Conservation (phyloP, 2,888 invertebrate genomes). For the Thecocarcelia acutangulata region DNA sequence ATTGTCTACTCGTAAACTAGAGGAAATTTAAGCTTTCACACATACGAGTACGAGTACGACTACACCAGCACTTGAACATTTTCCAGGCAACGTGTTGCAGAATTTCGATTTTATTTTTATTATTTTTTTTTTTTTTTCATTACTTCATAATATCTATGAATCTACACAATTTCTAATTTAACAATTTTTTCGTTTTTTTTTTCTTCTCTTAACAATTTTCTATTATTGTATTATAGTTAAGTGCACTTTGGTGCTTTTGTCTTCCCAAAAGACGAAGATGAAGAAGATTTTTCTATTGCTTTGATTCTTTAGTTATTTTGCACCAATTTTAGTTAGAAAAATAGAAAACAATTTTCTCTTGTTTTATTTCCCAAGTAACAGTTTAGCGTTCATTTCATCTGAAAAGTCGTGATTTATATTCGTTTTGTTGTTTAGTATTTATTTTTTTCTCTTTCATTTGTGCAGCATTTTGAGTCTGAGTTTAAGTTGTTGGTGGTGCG, state of each 20-base stretch:
- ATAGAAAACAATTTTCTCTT: neutral
- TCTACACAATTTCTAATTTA: conserved; percentile 69
- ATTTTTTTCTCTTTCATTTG: neutral
- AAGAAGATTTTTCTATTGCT: conserved; percentile 29
- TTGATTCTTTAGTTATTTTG: conserved; percentile 53
- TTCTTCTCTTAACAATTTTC: neutral
- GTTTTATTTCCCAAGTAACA: conserved; percentile 61
- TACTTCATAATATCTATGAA: conserved; percentile 57
- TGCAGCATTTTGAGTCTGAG: conserved; percentile 12
- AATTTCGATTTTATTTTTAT: conserved; percentile 42
- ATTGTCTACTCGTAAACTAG: conserved; percentile 58
- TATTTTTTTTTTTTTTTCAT: conserved; percentile 5
- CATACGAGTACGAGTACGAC: neutral
- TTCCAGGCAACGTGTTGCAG: conserved; percentile 37
- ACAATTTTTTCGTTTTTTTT: conserved; percentile 36
- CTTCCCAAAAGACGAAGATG: conserved; percentile 32
- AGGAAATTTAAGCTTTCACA: conserved; percentile 43
- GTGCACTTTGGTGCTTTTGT: conserved; percentile 48
- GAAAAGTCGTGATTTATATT: conserved; percentile 70
- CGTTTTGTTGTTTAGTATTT: conserved; percentile 16
- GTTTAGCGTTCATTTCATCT: conserved; percentile 68
- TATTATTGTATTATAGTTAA: conserved; percentile 45
- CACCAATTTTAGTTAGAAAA: conserved; percentile 58
- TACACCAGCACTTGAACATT: conserved; percentile 10
- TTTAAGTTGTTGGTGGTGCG: conserved; percentile 24